Base-by-base conservation (phyloP, 2,113 vertebrate genomes). In the Phylloscopus trochiloides region DNA sequence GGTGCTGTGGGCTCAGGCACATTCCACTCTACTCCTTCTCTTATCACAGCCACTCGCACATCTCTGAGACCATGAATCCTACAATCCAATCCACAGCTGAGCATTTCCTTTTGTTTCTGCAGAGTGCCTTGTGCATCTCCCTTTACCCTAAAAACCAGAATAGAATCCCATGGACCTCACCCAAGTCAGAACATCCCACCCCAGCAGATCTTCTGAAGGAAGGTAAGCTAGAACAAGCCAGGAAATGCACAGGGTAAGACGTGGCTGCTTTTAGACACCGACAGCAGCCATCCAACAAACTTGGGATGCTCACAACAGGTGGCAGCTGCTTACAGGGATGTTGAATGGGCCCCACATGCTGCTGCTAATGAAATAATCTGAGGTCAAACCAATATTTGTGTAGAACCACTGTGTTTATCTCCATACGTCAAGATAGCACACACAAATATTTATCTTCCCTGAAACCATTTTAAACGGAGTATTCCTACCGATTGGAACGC, bases 351-450 rank as follows among this genome's bases (percentile, higher is more conserved):
- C 67, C 66, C 42, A 67, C 71, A 71, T 17, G 58, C 71, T 57
- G 42, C 82, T 65, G 40, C 80, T 87, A 68, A 36, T 34, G 42
- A 70, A 88, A 92, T 34, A 94, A 82, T 54, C 87, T 8, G 43
- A 83, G 94, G 92, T 95, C 94, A 92, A 90, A 95, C 42, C 77
- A 94, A 48, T 70, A 95, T 96, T 91, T 97, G 67, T 52, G 40
- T 9, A 86, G 61, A 86, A 82, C 74, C 91, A 63, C 87, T 80
- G 61, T 86, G 75, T 95, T 92, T 95, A 92, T 72, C 91, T 83
- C 85, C 20, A 32, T 32, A 67, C 29, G 81, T 87, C 51, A 75
- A 94, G 84, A 96, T 92, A 97, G 86, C 40, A 72, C 52, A 73
- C 12, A 5, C 65, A 91, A 94, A 61, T 82, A 95, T 96, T 96